Evolutionary conservation across 2,113 vertebrate species (phyloP).

Genomic region (Mesembrinibis cayennensis): DNA sequence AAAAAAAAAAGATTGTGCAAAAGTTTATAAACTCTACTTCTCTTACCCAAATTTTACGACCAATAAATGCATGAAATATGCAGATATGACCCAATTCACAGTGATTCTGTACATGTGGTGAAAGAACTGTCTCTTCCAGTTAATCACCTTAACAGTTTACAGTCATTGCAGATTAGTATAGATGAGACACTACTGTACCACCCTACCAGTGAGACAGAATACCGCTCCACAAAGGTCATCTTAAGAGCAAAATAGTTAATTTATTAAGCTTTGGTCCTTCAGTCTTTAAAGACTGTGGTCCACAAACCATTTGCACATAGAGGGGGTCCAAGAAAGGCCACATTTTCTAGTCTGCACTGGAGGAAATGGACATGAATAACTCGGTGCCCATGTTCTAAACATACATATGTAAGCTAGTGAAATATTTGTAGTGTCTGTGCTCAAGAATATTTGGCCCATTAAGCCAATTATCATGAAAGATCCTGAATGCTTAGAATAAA

Average conservation of each 20-base stretch:
- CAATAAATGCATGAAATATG: neutral
- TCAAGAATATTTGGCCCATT: neutral
- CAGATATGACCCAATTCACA: neutral
- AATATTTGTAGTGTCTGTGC: neutral
- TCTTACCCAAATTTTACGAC: neutral
- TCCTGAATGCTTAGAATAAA: neutral
- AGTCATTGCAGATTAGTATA: conserved; percentile 19
- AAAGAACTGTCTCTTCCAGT: conserved; percentile 35
- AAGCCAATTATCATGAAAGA: neutral
- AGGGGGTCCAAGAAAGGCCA: neutral
- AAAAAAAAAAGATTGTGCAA: neutral
- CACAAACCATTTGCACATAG: neutral
- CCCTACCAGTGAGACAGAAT: neutral
- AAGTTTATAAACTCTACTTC: neutral
- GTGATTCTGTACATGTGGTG: neutral
- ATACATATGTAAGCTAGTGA: neutral
- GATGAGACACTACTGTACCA: neutral
- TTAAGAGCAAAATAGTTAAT: neutral
- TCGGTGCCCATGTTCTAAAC: neutral
- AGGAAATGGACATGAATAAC: neutral
- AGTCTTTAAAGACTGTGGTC: neutral
- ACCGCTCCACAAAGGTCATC: neutral
- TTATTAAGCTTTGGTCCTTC: neutral
- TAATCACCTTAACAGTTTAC: conserved; percentile 49
- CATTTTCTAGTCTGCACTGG: neutral